Percentiles rank a stretch among this genome's conserved stretches.
Conservation (phyloP, 2,797 vertebrate species). For the Cirrhinus mrigala region DNA sequence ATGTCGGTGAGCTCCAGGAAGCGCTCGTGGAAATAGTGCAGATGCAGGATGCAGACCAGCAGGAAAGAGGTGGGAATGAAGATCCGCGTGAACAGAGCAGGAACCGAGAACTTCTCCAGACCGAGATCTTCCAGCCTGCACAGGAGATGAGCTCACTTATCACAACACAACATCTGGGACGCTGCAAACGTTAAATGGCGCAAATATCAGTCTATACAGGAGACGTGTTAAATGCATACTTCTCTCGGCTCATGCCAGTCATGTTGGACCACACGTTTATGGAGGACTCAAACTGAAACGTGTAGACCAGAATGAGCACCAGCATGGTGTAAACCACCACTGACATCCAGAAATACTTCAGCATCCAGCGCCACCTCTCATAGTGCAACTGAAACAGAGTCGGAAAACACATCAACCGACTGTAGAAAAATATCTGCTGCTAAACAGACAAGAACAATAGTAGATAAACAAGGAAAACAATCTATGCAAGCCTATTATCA, state of each 20-base stretch:
- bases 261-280: conserved; percentile 90
- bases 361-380: conserved; percentile 90
- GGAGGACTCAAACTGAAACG: conserved; percentile 94
- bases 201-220: background rate
- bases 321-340: conserved; percentile 96
- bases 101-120: conserved; percentile 87
- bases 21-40: conserved; percentile 93
- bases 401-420: background rate
- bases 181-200: rapidly evolving
- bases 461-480: too few species aligned
- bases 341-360: conserved; percentile 96
- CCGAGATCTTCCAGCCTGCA: conserved; percentile 90
- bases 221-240: conserved; percentile 69
- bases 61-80: conserved; percentile 94
- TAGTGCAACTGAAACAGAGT: conserved; percentile 85
- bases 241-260: conserved; percentile 86
- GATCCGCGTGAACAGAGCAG: conserved; percentile 91
- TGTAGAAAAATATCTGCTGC: background rate
- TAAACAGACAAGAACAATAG: background rate
- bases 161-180: conserved; percentile 3
- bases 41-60: conserved; percentile 92
- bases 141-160: background rate
- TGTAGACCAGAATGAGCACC: conserved; percentile 94
- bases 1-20: conserved; percentile 95
- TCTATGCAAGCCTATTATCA: background rate